phyloP scores from a whole-genome alignment of 2,888 invertebrate genomes.

The Caenorhabditis macrosperma region DNA sequence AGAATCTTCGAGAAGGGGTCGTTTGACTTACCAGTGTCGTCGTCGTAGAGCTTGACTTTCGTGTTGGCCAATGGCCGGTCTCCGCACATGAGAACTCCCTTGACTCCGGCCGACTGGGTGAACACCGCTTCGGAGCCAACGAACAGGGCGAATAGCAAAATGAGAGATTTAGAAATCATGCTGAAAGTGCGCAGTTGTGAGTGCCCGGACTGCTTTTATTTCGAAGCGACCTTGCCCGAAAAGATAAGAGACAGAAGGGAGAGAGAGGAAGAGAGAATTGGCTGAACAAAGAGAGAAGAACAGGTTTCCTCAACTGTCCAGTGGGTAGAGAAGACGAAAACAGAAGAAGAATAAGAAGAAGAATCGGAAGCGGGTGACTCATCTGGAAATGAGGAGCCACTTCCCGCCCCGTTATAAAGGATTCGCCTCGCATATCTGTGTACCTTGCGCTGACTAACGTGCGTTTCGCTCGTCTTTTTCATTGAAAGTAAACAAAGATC shows the following conservation, averaged over 20 bases:
- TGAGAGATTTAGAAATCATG: background rate
- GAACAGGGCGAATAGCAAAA: slow-evolving; percentile 16
- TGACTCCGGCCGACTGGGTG: slow-evolving; percentile 71
- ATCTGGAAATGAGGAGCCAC: slow-evolving; percentile 22
- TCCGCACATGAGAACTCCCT: slow-evolving; percentile 74
- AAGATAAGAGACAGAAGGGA: slow-evolving; percentile 12
- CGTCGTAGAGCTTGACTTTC: slow-evolving; percentile 75
- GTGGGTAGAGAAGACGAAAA: background rate
- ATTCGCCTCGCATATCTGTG: slow-evolving; percentile 27
- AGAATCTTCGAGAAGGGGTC: background rate
- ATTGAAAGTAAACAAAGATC: slow-evolving; percentile 34
- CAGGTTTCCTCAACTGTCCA: slow-evolving; percentile 30
- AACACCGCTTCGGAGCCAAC: slow-evolving; percentile 60
- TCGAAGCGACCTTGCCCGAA: background rate
- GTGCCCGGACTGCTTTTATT: slow-evolving; percentile 24
- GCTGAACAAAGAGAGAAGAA: slow-evolving; percentile 50
- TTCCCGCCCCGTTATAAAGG: slow-evolving; percentile 13
- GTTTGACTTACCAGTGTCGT: slow-evolving; percentile 66
- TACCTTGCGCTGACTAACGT: slow-evolving; percentile 53
- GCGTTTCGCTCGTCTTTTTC: no score
- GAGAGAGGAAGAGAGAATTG: slow-evolving; percentile 15
- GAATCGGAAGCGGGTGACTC: slow-evolving; percentile 34
- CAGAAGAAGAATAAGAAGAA: slow-evolving; percentile 11
- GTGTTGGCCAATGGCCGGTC: slow-evolving; percentile 70
- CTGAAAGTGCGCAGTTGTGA: background rate